A percentile compares a stretch with the other conserved stretches of the same genome.
Evolutionary conservation across 1,140 invertebrate genomes (phyloP).

Genomic region (Maconellicoccus hirsutus): DNA sequence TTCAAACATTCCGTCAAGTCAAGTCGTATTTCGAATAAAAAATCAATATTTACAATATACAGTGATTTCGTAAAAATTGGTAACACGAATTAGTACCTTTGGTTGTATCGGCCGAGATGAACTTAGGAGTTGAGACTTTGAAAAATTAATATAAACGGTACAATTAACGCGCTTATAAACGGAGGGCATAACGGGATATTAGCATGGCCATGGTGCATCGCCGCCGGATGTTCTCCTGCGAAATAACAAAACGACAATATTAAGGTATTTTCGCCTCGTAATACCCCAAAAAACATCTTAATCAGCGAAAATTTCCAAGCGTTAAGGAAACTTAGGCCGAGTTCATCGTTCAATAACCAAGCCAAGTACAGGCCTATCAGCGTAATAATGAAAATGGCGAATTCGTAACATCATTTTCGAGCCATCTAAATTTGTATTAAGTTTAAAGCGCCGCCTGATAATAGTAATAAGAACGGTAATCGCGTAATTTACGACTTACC

Average conservation of each 20-base stretch:
- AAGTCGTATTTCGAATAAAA: background rate
- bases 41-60: background rate
- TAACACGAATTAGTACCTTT: background rate
- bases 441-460: background rate
- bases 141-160: slow-evolving; percentile 27
- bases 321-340: no score
- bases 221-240: slow-evolving; percentile 40
- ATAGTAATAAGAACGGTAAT: background rate
- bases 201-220: slow-evolving; percentile 40
- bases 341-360: no score
- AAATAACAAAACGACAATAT: slow-evolving; percentile 30
- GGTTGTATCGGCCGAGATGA: background rate
- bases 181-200: slow-evolving; percentile 31
- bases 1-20: no score
- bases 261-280: background rate
- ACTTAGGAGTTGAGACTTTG: background rate
- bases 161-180: slow-evolving; percentile 26
- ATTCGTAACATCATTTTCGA: background rate
- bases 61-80: background rate
- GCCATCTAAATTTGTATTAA: background rate
- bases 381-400: slow-evolving; percentile 4
- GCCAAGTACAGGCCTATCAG: background rate
- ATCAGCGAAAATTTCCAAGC: no score
- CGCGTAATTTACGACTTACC: slow-evolving; percentile 37
- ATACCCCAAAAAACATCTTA: no score